Percentiles rank a stretch among this genome's conserved stretches.
These are phyloP conservation scores for Platichthys flesus DNA, from an alignment of 2,113 vertebrate genomes.

Conservation along the genomic window DNA sequence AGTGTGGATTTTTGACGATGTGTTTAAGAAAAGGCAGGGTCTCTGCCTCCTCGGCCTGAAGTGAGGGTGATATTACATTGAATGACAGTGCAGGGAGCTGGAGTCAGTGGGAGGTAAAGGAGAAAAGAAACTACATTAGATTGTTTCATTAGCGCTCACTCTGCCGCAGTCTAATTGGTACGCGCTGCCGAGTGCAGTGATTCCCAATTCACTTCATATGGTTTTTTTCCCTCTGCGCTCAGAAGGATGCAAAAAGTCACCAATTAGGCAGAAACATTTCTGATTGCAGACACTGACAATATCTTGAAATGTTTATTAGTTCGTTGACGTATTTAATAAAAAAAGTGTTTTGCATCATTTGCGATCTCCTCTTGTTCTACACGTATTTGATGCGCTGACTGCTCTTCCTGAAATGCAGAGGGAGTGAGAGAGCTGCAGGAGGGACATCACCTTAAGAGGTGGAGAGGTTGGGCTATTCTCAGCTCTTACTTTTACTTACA, in stretches of 20 bases:
- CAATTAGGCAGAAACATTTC: constrained; percentile 55
- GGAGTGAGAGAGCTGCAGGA: constrained; percentile 10
- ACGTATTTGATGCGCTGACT: constrained; percentile 8
- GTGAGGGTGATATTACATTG: not conserved
- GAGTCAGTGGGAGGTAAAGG: constrained; percentile 2
- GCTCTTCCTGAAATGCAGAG: not conserved
- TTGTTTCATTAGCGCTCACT: constrained; percentile 54
- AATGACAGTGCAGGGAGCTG: constrained; percentile 12
- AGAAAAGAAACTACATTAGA: constrained; percentile 30
- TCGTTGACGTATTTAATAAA: not conserved
- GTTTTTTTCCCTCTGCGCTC: constrained; percentile 35
- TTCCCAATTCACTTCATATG: constrained; percentile 47
- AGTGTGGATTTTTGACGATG: not conserved
- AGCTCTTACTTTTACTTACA: constrained; percentile 35
- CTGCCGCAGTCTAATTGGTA: constrained; percentile 57
- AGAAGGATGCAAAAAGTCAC: constrained; percentile 56
- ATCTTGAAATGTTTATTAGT: constrained; percentile 56
- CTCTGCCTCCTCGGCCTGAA: not conserved
- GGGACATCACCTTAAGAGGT: constrained; percentile 14
- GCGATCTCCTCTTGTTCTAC: constrained; percentile 32
- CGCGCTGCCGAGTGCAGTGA: constrained; percentile 39
- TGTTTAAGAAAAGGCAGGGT: not conserved
- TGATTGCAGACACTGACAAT: constrained; percentile 53
- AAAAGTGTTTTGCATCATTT: constrained; percentile 30
- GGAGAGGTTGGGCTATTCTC: constrained; percentile 44